Evolutionary conservation across 2,113 vertebrate genomes (phyloP), one percentile per base, ranked within the genome.

Genomic region (Oreochromis niloticus): DNA sequence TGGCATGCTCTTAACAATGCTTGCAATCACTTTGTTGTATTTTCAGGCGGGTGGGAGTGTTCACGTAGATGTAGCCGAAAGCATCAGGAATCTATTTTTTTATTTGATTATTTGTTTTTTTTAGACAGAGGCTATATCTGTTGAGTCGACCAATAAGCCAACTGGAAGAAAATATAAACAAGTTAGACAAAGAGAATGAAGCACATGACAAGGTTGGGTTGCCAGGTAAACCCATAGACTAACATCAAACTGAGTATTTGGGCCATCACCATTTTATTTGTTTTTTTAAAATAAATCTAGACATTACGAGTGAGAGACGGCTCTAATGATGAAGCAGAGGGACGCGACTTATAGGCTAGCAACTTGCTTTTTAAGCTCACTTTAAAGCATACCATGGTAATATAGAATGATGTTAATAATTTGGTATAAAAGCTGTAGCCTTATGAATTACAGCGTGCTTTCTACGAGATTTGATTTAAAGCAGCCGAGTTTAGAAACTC

Each of bases 91-190:
- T 3, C 22, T 24, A 9, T 71, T 4, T 71, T n/a, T 24, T 71
- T 41, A 13, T 41, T 43, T 4, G 0, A 14, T 71, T 24, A 9
- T 71, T 71, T 27, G 7, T 1, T 43, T 41, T 11, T 22, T 43
- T 71, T 3, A 43, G 66, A 2, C 66, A 14, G 5, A 13, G n/a
- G 13, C 39, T 73, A 46, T 13, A 27, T 27, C 41, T 17, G 13
- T 46, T 73, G n/a, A 17, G 41, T 73, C 13, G 17, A 46, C 22
- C 39, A 73, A 73, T 46, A 16, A 27, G 68, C 22, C 39, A 24
- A 73, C 39, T 73, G 39, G 13, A 73, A 73, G 68, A 73, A 73
- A 43, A 68, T 68, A 13, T 68, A 41, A 68, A 68, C 19, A 68
- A 22, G 63, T 43, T 73, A 27, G 13, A 71, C 39, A 46, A 46